Evolutionary conservation across 2,113 vertebrate genomes (phyloP), one percentile per base, ranked within the genome.

Genomic region (Oxygymnocypris stewartii): DNA sequence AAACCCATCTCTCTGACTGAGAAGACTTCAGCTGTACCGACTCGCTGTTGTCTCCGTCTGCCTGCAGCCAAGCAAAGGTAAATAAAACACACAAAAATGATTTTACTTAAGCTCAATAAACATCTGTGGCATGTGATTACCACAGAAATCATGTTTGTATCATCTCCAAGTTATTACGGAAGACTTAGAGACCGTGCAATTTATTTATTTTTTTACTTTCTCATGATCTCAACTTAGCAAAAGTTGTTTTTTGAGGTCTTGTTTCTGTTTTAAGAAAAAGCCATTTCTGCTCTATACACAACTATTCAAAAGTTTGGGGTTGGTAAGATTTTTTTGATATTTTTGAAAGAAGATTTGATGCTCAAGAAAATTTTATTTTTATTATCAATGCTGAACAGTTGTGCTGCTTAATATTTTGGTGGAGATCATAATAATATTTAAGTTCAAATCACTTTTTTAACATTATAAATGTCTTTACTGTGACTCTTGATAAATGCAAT

Each of bases 1-100:
- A 89, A 57, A 89, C 86, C 88, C 88, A 89, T 83, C 84, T 82
- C 44, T 89, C 84, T 87, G 88, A 44, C 31, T 75, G 86, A 80
- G 88, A 89, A 49, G 88, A 89, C 84, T 89, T 89, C 84, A 89
- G 80, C 75, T 89, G 88, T 25, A 89, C 88, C 0, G 88, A 89
- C 49, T 89, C 88, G 14, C 88, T 89, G 88, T 65, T 80, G 13
- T 78, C 78, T 25, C 63, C 84, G 42, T 89, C 84, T 25, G 79
- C 84, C 84, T 89, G 88, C 49, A 59, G 10, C 13, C 74, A 83
- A 44, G 82, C 49, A 82, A 67, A 44, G 40, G 78, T 63, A 49
- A 25, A 44, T 1, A 47, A 44, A 75, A 47, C 42, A 47, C 12
- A 75, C 42, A 75, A 13, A 77, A 77, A 2, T 1, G 6, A 18